Evolutionary conservation across 2,888 invertebrate genomes (phyloP), one percentile per base, ranked within the genome.

Genomic region (Nezara viridula): DNA sequence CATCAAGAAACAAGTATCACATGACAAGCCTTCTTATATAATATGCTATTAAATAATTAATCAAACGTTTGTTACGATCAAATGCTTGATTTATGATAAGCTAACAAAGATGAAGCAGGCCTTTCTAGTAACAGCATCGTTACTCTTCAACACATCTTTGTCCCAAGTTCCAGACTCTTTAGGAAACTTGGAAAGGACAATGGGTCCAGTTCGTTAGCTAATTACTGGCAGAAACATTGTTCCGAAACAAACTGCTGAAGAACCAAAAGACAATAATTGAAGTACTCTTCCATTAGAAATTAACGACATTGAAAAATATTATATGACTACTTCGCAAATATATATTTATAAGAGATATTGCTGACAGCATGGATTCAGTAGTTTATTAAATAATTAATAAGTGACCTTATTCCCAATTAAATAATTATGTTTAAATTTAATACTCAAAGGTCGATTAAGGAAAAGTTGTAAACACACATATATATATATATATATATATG

Each of bases 211-310:
- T 66, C 66, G 66, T 66, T 66, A 66, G 66, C 66, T 66, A 66
- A 66, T 66, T 66, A 66, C 66, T 66, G 6, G 27, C n/a, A 32
- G 27, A 4, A 66, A 66, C 66, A 32, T 16, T 32, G 27, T 16
- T 16, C 27, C 6, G 9, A 14, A 32, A 66, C 27, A 66, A 66
- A 66, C 66, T 55, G n/a, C 55, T 32, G 6, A 66, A 66, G 66
- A 66, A 66, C 66, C 32, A 66, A 66, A 66, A 66, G 66, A 32
- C 27, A 66, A 66, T 66, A 66, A 66, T 32, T 66, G 16, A 60
- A 60, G 60, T 12, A 32, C 27, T 60, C 6, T 12, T 6, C 12
- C 1, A 32, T 32, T 2, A 16, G 16, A n/a, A n/a, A n/a, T n/a
- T 2, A 66, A 32, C n/a, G 66, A 32, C 27, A 66, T n/a, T 24